Evolutionary conservation across 2,888 invertebrate species (phyloP).

Genomic region (Mesochorus sp.): DNA sequence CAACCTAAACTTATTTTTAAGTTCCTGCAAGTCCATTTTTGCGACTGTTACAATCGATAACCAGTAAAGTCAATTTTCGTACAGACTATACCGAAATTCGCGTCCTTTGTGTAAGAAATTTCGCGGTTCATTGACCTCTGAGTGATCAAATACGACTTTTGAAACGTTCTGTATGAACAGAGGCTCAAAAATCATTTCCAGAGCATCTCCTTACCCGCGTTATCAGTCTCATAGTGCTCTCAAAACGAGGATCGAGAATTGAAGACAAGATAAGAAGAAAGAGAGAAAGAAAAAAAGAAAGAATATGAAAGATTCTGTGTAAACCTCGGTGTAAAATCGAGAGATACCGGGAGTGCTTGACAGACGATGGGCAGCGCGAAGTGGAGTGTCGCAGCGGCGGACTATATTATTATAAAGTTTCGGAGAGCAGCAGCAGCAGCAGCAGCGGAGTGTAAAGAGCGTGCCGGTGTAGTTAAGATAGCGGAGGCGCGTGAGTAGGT

Average conservation of each 20-base stretch:
- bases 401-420: conserved; percentile 62
- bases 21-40: too few relatives aligned
- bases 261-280: conserved; percentile 30
- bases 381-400: conserved; percentile 30
- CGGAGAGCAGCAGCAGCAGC: too few relatives aligned
- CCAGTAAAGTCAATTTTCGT: too few relatives aligned
- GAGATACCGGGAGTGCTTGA: conserved; percentile 48
- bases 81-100: too few relatives aligned
- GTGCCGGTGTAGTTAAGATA: conserved; percentile 66
- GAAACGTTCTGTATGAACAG: conserved; percentile 17
- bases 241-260: conserved; percentile 48
- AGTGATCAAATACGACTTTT: too few relatives aligned
- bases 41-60: too few relatives aligned
- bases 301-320: conserved; percentile 36
- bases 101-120: neutral
- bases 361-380: conserved; percentile 44
- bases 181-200: conserved; percentile 7
- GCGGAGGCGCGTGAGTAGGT: conserved; percentile 40
- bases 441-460: conserved; percentile 61
- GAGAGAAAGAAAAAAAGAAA: conserved; percentile 5
- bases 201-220: neutral
- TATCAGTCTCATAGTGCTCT: conserved; percentile 22
- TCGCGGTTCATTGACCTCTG: neutral
- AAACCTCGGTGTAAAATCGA: conserved; percentile 33
- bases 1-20: too few relatives aligned